Conservation (phyloP, 2,888 invertebrate genomes). For the Diarsia mendica region DNA sequence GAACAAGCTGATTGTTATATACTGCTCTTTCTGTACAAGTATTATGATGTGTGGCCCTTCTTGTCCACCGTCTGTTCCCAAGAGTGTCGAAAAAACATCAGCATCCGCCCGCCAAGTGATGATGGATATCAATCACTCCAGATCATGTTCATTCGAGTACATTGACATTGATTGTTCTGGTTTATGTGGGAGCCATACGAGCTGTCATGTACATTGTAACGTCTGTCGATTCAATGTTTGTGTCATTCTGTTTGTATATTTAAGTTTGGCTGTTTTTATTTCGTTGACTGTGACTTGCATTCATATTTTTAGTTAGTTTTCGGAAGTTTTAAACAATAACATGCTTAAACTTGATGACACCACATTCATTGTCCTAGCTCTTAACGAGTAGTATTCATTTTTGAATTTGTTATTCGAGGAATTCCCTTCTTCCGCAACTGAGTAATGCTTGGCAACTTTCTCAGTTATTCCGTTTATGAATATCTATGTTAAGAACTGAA, state of each 20-base stretch:
- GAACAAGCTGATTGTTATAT: neutral
- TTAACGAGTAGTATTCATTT: too few species aligned
- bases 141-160: conserved; percentile 43
- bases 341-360: neutral
- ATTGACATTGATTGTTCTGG: conserved; percentile 60
- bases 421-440: too few species aligned
- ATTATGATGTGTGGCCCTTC: conserved; percentile 9
- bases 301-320: neutral
- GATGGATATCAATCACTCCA: conserved; percentile 57
- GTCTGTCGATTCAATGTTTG: conserved; percentile 13
- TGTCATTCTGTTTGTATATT: conserved; percentile 11
- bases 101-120: conserved; percentile 50
- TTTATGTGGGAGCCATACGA: conserved; percentile 42
- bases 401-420: neutral
- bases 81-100: conserved; percentile 43
- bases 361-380: neutral
- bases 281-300: conserved; percentile 4
- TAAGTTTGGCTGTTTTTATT: neutral
- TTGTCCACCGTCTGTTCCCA: conserved; percentile 27
- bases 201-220: conserved; percentile 28
- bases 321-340: neutral
- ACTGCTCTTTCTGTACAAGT: neutral
- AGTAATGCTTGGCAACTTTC: neutral
- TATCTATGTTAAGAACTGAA: neutral
- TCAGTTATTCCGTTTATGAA: neutral